Conservation (phyloP, 2,797 vertebrate genomes). For the Cuculus canorus region DNA sequence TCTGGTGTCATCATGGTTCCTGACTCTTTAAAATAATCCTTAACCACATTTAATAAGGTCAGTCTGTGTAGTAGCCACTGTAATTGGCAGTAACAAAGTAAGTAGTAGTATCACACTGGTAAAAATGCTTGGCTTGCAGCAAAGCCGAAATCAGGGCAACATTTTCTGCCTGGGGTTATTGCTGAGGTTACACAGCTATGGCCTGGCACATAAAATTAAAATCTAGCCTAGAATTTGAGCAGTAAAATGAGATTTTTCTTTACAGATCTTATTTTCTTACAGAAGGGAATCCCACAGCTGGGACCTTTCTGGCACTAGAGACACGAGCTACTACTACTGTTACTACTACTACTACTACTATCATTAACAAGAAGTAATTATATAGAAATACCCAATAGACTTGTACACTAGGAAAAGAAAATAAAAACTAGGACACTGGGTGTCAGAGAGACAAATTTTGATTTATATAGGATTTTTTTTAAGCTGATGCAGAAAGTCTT, state of each 20-base stretch:
- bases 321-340: neutral
- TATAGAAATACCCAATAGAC: neutral
- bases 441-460: neutral
- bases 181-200: neutral
- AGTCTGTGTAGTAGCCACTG: neutral
- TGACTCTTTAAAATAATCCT: neutral
- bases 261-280: neutral
- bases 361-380: constrained; percentile 34
- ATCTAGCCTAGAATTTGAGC: neutral
- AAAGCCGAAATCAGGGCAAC: neutral
- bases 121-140: neutral
- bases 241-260: neutral
- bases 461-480: neutral
- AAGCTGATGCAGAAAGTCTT: neutral
- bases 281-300: neutral
- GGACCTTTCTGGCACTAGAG: neutral
- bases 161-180: neutral
- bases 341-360: neutral
- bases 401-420: neutral
- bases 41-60: neutral
- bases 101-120: neutral
- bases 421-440: neutral
- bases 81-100: neutral
- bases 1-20: neutral
- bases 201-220: neutral